Evolutionary conservation across 2,113 vertebrate species (phyloP), one percentile per base, ranked within the genome.

Genomic region (Budorcas taxicolor): DNA sequence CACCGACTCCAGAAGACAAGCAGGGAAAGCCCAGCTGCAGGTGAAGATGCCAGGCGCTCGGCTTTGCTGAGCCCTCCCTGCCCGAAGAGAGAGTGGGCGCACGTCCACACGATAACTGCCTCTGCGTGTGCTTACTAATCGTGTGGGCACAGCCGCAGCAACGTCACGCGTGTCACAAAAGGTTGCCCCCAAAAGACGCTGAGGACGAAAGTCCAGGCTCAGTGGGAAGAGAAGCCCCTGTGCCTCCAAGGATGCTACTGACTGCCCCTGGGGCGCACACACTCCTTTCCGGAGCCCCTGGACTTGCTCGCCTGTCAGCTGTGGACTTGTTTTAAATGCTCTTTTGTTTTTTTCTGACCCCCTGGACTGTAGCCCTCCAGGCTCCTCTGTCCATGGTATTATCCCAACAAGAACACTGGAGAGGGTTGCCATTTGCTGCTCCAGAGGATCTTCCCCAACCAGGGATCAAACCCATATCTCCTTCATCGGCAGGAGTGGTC

Each of bases 111-210:
- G 7, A 25, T 45, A 33, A 45, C 71, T 1, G 0, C 6, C 4
- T 3, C 52, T 13, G 5, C 0, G 1, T 16, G 7, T 23, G 2
- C 12, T 76, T 21, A 16, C 19, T 29, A 53, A n/a, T 50, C 3
- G 19, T 3, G 43, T 76, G 80, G 33, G 50, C 64, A 43, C 21
- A 4, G n/a, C 76, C 3, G 3, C 16, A 52, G 23, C 4, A n/a
- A 55, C 1, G 8, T n/a, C 10, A 52, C 2, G 1, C 8, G 0
- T 4, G 23, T 17, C 6, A 0, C 13, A n/a, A 31, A 62, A 29
- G 45, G n/a, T 21, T 9, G 71, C 45, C 62, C 31, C 27, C 4
- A 53, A 53, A 82, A 60, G 43, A 90, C 21, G 1, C 4, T 43
- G 16, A 29, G 50, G 25, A 50, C 2, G 17, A 4, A 14, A 33